phyloP scores from a whole-genome alignment of 2,888 invertebrate genomes.

The Coenonympha arcania region DNA sequence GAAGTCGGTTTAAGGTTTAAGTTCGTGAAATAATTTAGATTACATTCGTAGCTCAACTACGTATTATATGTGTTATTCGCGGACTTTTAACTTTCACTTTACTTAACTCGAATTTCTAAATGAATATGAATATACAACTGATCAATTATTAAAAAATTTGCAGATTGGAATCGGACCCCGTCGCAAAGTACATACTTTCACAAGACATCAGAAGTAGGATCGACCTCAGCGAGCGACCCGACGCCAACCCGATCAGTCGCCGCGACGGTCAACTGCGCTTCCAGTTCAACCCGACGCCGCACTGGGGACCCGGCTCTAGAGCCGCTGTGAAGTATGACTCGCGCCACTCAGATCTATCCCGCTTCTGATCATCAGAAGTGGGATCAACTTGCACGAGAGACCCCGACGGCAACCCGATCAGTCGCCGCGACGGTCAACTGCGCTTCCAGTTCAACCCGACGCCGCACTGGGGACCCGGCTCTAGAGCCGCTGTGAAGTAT shows the following conservation, averaged over 20 bases:
- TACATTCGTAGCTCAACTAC: too few relatives aligned
- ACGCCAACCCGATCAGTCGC: constrained; percentile 87
- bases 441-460: constrained; percentile 92
- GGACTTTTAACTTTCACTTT: too few relatives aligned
- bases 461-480: constrained; percentile 93
- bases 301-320: constrained; percentile 94
- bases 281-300: constrained; percentile 87
- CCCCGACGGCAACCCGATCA: constrained; percentile 85
- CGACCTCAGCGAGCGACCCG: constrained; percentile 71
- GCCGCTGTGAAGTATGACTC: constrained; percentile 81
- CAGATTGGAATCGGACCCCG: constrained; percentile 61
- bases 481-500: constrained; percentile 83
- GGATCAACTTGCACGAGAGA: constrained; percentile 68
- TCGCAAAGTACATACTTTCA: constrained; percentile 68
- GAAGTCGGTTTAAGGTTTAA: too few relatives aligned
- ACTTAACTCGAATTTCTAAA: too few relatives aligned
- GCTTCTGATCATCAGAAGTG: constrained; percentile 53
- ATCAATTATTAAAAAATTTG: background rate
- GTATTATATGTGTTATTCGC: too few relatives aligned
- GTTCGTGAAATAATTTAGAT: too few relatives aligned
- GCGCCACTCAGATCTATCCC: too few relatives aligned
- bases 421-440: constrained; percentile 80
- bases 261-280: constrained; percentile 82
- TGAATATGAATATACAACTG: too few relatives aligned
- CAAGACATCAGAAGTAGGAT: constrained; percentile 61